Conservation (phyloP, 1,140 invertebrate genomes). For the Gryon sp. region DNA sequence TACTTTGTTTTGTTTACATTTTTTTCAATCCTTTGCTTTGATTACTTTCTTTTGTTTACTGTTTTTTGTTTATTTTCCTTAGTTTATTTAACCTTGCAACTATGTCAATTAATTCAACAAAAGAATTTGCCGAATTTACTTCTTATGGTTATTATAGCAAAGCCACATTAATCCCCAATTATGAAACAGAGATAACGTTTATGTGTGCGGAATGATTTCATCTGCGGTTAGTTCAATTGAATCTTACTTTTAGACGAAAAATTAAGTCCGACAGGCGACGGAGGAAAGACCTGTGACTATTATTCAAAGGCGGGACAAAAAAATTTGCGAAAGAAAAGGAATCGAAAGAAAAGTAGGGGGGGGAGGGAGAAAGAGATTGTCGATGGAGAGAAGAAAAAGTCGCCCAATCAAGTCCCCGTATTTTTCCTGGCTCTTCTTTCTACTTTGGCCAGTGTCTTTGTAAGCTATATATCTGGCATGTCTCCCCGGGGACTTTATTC, state of each 20-base stretch:
- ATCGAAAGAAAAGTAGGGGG: slow-evolving; percentile 2
- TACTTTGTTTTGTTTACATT: too few relatives aligned
- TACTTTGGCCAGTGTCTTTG: slow-evolving; percentile 34
- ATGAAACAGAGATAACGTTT: background rate
- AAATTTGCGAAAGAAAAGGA: slow-evolving; percentile 1
- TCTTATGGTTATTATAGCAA: background rate
- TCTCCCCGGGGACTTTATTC: slow-evolving; percentile 39
- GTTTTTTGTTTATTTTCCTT: too few relatives aligned
- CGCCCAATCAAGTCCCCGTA: slow-evolving; percentile 34
- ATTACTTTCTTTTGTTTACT: too few relatives aligned
- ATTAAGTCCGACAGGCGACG: slow-evolving; percentile 22
- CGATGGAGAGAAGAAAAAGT: slow-evolving; percentile 40
- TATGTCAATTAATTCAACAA: too few relatives aligned
- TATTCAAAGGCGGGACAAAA: slow-evolving; percentile 44
- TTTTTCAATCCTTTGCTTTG: too few relatives aligned
- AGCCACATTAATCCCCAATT: background rate
- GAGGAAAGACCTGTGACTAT: slow-evolving; percentile 20
- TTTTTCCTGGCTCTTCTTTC: slow-evolving; percentile 33
- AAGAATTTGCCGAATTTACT: too few relatives aligned
- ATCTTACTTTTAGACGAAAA: slow-evolving; percentile 26
- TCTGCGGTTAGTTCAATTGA: slow-evolving; percentile 49
- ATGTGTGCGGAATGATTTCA: slow-evolving; percentile 21
- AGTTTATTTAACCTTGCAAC: too few relatives aligned
- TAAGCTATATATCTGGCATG: slow-evolving; percentile 21
- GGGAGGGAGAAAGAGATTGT: background rate